Base-by-base conservation (phyloP, 2,888 invertebrate genomes). In the Chironomus riparius region DNA sequence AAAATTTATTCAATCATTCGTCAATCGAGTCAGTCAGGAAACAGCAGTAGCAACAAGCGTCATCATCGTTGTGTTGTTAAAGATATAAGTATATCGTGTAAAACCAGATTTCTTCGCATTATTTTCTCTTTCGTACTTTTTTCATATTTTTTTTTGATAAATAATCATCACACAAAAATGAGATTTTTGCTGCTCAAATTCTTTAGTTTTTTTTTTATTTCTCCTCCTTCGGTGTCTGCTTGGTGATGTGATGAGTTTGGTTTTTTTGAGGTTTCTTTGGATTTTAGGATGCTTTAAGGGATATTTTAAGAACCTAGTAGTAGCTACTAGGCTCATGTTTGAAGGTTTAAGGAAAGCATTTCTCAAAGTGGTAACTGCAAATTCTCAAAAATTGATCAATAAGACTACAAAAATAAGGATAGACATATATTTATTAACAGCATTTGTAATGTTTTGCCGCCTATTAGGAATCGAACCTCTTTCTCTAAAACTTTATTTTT, bases 81-180 rank as follows among this genome's bases (percentile, higher is more conserved):
- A 38, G 38, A 38, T 38, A 38, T 38, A 38, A 50, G 61, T 38
- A 24, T 21, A 65, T 21, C 73, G 73, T 72, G 72, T 72, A 73
- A 73, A 73, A 73, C 73, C 73, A 73, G 73, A 73, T 73, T 65
- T 73, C 68, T 15, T 68, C 15, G 47, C 62, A 56, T 56, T 73
- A 61, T 73, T 21, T 62, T 28, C 22, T 65, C 12, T 6, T 72
- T 62, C 72, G 22, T 72, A 13, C 28, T 6, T 18, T 65, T 10
- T 18, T 18, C 3, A n/a, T n/a, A n/a, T n/a, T n/a, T 24, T 4
- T 28, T 38, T 38, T 38, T 68, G 74, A 74, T 74, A 74, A 74
- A 74, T 68, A 74, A 74, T 74, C 74, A 74, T 74, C 74, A 61
- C 72, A 61, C 72, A 73, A 38, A 73, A 73, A 61, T 38, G 24